These are phyloP conservation scores for Brachionus sp. DNA, from an alignment of 1,140 invertebrate genomes.

Conservation along the genomic window DNA sequence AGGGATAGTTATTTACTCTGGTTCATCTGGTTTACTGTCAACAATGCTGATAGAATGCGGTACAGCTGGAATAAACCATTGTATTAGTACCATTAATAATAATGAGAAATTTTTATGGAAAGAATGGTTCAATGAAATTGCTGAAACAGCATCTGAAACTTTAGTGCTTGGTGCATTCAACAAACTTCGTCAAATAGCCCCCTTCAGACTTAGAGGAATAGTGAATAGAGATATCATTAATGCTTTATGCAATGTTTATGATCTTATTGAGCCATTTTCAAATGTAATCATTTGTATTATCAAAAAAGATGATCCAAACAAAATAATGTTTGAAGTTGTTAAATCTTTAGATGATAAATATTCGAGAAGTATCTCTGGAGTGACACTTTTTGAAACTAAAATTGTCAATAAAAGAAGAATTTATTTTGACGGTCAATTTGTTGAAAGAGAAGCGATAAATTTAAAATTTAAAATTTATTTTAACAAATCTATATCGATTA, in stretches of 20 bases:
- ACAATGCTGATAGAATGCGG: neutral
- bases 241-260: neutral
- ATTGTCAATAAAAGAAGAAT: neutral
- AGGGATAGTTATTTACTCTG: neutral
- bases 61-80: neutral
- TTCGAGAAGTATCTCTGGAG: neutral
- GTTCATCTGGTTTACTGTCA: neutral
- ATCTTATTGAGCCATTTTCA: neutral
- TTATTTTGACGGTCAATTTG: neutral
- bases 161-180: neutral
- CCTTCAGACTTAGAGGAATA: neutral
- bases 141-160: neutral
- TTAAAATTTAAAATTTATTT: neutral
- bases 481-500: neutral
- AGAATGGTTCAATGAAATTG: neutral
- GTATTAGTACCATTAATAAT: neutral
- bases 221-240: neutral
- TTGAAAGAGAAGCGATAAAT: neutral
- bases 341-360: neutral
- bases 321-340: neutral
- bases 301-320: neutral
- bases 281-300: neutral
- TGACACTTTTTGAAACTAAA: neutral
- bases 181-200: neutral
- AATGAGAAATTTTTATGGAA: constrained; percentile 3